A percentile compares a stretch with the other conserved stretches of the same genome.
Evolutionary conservation across 2,888 invertebrate species (phyloP).

Genomic region (Seladonia tumulorum): DNA sequence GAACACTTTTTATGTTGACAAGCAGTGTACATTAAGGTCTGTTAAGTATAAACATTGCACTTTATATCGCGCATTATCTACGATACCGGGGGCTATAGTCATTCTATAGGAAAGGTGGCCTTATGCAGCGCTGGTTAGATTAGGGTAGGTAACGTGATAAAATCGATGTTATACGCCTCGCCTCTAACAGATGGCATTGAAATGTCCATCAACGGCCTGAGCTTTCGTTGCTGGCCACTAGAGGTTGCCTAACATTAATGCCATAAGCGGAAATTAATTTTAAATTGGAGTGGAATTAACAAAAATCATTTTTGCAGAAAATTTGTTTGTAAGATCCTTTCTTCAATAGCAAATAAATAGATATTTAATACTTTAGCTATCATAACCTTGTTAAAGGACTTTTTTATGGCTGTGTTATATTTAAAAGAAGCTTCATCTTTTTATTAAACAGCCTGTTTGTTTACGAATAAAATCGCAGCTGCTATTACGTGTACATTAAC

Average conservation of each 20-base stretch:
- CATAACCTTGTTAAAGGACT: background rate
- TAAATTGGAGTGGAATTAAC: background rate
- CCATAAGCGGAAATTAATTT: background rate
- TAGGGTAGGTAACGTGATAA: background rate
- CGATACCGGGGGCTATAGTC: background rate
- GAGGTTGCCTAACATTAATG: background rate
- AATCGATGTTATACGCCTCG: background rate
- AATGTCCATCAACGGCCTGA: background rate
- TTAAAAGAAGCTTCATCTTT: too few relatives aligned
- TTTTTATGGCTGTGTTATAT: background rate
- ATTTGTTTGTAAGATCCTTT: background rate
- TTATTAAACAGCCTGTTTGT: too few relatives aligned
- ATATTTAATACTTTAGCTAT: too few relatives aligned
- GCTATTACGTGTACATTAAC: too few relatives aligned
- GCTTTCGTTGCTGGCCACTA: background rate
- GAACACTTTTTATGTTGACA: background rate
- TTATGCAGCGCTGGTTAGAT: background rate
- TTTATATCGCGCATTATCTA: background rate
- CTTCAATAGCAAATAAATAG: background rate
- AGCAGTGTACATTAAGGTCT: background rate
- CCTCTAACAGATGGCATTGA: slow-evolving; percentile 12
- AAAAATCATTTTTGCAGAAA: background rate
- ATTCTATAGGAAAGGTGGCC: slow-evolving; percentile 9
- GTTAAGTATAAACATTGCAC: slow-evolving; percentile 26
- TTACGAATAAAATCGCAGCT: too few relatives aligned